Conservation (phyloP, 2,797 vertebrate genomes). For the Cottoperca gobio region DNA sequence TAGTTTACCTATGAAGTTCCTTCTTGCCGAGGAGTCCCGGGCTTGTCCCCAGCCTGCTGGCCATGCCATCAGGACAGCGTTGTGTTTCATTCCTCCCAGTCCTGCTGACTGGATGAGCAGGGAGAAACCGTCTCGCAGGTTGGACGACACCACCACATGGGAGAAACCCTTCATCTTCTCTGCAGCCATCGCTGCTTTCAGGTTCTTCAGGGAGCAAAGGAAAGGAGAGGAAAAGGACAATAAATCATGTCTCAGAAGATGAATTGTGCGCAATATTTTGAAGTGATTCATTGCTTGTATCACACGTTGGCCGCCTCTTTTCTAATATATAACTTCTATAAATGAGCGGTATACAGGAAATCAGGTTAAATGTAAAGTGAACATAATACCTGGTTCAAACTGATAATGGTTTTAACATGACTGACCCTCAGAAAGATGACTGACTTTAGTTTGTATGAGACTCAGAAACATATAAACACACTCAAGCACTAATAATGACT, state of each 20-base stretch:
- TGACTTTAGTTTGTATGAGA: background rate
- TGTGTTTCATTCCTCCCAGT: constrained; percentile 97
- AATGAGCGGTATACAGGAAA: background rate
- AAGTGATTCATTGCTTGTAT: background rate
- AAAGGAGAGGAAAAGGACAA: background rate
- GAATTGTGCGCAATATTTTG: background rate
- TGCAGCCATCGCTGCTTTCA: constrained; percentile 88
- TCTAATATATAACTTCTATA: background rate
- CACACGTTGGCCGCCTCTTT: background rate
- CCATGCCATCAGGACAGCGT: constrained; percentile 96
- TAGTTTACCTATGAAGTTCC: constrained; percentile 92
- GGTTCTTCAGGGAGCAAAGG: constrained; percentile 80
- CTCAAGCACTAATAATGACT: background rate
- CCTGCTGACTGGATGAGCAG: constrained; percentile 96
- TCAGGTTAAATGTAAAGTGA: background rate
- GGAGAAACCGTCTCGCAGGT: constrained; percentile 92
- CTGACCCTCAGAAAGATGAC: background rate
- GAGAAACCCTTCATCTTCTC: constrained; percentile 96
- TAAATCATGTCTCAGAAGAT: background rate
- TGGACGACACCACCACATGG: constrained; percentile 93
- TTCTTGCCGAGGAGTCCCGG: constrained; percentile 86
- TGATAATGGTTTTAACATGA: background rate
- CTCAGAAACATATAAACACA: background rate
- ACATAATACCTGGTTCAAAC: background rate
- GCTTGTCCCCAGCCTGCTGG: constrained; percentile 88